Evolutionary conservation across 2,888 invertebrate species (phyloP).

Genomic region (Nesidiocoris tenuis): DNA sequence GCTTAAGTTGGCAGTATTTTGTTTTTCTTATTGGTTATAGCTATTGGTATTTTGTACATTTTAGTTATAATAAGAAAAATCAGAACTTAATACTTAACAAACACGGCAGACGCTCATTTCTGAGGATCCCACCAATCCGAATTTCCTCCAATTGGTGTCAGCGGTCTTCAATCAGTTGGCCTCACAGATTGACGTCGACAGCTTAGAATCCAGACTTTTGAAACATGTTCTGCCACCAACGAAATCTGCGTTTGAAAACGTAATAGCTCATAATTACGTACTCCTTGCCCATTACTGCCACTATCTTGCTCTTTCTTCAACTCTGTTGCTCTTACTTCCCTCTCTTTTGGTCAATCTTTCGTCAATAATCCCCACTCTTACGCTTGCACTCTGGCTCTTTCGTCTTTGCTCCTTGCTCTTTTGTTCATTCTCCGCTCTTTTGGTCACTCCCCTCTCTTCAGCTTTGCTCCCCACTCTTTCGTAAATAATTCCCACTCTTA

Average conservation of each 20-base stretch:
- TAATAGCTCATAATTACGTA: constrained; percentile 4
- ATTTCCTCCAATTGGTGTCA: constrained; percentile 21
- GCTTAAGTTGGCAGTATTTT: background rate
- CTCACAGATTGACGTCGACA: constrained; percentile 2
- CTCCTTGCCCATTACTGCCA: background rate
- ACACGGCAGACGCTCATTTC: background rate
- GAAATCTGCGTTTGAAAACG: constrained; percentile 6
- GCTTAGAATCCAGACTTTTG: constrained; percentile 18
- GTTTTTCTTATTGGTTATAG: too few species aligned
- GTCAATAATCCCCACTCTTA: background rate
- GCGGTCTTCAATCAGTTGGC: constrained; percentile 12
- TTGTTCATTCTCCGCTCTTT: background rate
- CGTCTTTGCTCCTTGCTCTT: background rate
- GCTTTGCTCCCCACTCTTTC: background rate
- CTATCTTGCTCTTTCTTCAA: background rate
- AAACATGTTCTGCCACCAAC: constrained; percentile 20
- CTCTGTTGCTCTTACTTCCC: background rate
- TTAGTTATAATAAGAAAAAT: too few species aligned
- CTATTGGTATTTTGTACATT: too few species aligned
- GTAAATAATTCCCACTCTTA: background rate
- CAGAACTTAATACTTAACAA: background rate
- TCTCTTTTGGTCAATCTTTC: background rate
- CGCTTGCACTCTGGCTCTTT: background rate
- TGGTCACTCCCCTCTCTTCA: background rate
- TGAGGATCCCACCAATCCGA: constrained; percentile 25